Base-by-base conservation (phyloP, 2,888 invertebrate species). In the Hemistola chrysoprasaria region DNA sequence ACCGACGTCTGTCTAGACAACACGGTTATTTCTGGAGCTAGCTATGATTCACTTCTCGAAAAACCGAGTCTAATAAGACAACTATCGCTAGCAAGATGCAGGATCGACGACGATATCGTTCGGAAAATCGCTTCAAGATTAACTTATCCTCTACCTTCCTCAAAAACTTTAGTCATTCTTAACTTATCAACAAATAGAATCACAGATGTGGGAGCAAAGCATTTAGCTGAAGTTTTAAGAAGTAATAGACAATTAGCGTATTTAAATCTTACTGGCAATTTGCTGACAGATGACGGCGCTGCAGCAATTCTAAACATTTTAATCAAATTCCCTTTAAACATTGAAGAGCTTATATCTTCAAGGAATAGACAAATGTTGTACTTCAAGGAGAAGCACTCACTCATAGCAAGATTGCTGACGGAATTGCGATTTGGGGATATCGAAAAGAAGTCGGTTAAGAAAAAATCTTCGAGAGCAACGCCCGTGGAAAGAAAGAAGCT, bases 111-210 rank as follows among this genome's bases (percentile, higher is more conserved):
- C 35, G 21, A 11, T 1, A 51, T 56, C 0, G 5, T 79, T 0
- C 53, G 66, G 44, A 62, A 43, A 1, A 67, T 85, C 2, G 57
- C 70, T 2, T 45, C 44, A 0, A 62, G 54, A 20, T 29, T 84
- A 0, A 9, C 7, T 0, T 46, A 55, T 28, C 65, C 71, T 1
- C 30, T 41, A 1, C 65, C 72, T 3, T 66, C 73, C 1, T 73
- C 80, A 0, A 65, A 60, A 36, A 57, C 57, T 1, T 44, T 85
- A 25, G 37, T 42, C 0, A 41, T 64, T n/a, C 48, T 84, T 0
- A 82, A 78, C 48, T 41, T 85, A 20, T 55, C 79, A 1, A 61
- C 73, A 0, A 84, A 85, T 35, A 61, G 30, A 31, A 77, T 85
- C 6, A 74, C 79, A 0, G 72, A 83, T 50, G 6, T 42, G 0